Evolutionary conservation across 2,888 invertebrate genomes (phyloP).

Genomic region (Dryadula phaetusa): DNA sequence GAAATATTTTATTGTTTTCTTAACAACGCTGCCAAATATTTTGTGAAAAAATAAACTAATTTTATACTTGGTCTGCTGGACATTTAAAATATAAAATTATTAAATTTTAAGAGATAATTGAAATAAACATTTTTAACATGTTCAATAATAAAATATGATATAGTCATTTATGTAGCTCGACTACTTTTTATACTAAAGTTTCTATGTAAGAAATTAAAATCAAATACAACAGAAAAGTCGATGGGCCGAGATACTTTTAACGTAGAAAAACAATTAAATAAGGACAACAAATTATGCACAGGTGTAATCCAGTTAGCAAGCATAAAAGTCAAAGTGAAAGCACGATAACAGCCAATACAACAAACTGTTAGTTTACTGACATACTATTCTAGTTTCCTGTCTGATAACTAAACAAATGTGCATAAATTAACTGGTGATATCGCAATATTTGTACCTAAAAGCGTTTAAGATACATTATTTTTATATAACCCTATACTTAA

Average conservation of each 20-base stretch:
- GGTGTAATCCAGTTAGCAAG: slow-evolving; percentile 1
- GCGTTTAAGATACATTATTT: not conserved
- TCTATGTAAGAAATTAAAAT: no score
- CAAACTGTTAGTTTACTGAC: slow-evolving; percentile 21
- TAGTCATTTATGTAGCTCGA: no score
- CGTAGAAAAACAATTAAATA: not conserved
- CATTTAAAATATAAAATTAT: no score
- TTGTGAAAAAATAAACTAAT: no score
- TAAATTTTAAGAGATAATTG: no score
- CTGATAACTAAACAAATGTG: slow-evolving; percentile 46
- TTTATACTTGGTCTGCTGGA: no score
- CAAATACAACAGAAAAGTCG: not conserved
- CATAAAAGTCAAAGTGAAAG: slow-evolving; percentile 35
- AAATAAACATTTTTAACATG: no score
- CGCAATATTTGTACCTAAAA: not conserved
- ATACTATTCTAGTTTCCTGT: slow-evolving; percentile 48
- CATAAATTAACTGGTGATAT: slow-evolving; percentile 47
- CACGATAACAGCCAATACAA: slow-evolving; percentile 20
- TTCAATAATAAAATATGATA: no score
- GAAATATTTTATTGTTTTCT: not conserved
- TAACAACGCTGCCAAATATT: not conserved
- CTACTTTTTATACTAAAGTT: no score
- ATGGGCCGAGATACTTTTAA: not conserved
- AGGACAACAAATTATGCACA: not conserved
- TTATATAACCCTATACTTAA: no score